Evolutionary conservation across 2,113 vertebrate genomes (phyloP), one percentile per base, ranked within the genome.

Genomic region (Urocolius indicus): DNA sequence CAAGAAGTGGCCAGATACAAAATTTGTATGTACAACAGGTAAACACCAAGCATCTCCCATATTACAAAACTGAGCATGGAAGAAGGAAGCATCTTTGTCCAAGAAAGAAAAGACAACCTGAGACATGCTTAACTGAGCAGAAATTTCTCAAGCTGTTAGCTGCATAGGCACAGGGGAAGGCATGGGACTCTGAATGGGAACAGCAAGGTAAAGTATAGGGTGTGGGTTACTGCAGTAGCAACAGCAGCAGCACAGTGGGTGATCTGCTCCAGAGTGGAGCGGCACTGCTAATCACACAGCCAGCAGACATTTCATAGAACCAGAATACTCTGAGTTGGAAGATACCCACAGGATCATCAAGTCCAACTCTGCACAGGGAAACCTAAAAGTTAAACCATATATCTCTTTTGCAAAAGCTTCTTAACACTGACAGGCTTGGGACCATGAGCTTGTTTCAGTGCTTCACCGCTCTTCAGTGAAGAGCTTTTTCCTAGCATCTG

Each of bases 1-100:
- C 26, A 30, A 54, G n/a, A 54, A 45, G 38, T 13, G 10, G 19
- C 12, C 0, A 0, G 22, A 45, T 22, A 34, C 8, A 9, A 0
- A 1, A 55, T 45, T 74, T 74, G 21, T 38, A 15, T 16, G 38
- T 43, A 34, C 23, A 74, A 32, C 18, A 45, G 49, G 67, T 45
- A 30, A 55, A 55, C n/a, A 67, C 7, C 0, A 2, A 86, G 21
- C 52, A 51, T 13, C 16, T 75, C 51, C 45, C n/a, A 18, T 8
- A 46, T 10, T 24, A 55, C 0, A 2, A 55, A 62, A 30, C 22
- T 20, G n/a, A 57, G 16, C 45, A 65, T 8, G 43, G n/a, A 72
- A 71, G 43, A 84, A 58, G 46, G 18, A 87, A 58, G 13, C 11
- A 29, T 26, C 51, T 24, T 78, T 34, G 24, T 15, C 34, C 57